Conservation (phyloP, 2,113 vertebrate species). For the Donacobius atricapilla region DNA sequence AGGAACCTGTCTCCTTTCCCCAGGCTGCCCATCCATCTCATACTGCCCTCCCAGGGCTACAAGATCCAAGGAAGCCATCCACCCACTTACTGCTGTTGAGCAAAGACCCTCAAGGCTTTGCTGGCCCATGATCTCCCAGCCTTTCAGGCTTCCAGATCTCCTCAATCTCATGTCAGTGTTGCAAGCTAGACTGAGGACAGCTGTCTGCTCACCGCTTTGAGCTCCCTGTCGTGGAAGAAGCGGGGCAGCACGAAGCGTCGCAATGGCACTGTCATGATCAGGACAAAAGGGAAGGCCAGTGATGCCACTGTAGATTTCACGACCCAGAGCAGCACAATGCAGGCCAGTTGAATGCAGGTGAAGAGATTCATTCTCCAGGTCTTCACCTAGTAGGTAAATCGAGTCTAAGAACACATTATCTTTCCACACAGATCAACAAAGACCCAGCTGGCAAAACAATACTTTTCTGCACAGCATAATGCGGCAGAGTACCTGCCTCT, state of each 20-base stretch:
- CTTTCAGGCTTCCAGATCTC: neutral
- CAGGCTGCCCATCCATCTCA: neutral
- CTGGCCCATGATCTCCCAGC: neutral
- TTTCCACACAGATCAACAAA: neutral
- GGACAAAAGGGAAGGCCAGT: slow-evolving; percentile 93
- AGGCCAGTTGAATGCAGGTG: slow-evolving; percentile 90
- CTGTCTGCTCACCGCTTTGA: slow-evolving; percentile 85
- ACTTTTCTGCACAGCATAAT: neutral
- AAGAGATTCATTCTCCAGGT: slow-evolving; percentile 99
- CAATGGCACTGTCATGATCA: slow-evolving; percentile 96
- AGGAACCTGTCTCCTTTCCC: neutral
- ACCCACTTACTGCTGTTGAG: neutral
- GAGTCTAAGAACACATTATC: neutral
- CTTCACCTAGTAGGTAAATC: slow-evolving; percentile 83
- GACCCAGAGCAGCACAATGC: slow-evolving; percentile 92
- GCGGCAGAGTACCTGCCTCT: neutral
- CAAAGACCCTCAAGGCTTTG: neutral
- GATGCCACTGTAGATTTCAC: slow-evolving; percentile 93
- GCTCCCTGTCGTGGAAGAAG: slow-evolving; percentile 93
- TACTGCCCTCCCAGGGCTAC: neutral
- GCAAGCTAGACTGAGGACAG: neutral
- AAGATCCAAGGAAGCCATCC: neutral
- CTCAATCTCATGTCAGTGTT: neutral
- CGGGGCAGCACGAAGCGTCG: slow-evolving; percentile 88
- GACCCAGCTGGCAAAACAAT: neutral